Base-by-base conservation (phyloP, 1,140 invertebrate species). In the Dysdera silvatica region DNA sequence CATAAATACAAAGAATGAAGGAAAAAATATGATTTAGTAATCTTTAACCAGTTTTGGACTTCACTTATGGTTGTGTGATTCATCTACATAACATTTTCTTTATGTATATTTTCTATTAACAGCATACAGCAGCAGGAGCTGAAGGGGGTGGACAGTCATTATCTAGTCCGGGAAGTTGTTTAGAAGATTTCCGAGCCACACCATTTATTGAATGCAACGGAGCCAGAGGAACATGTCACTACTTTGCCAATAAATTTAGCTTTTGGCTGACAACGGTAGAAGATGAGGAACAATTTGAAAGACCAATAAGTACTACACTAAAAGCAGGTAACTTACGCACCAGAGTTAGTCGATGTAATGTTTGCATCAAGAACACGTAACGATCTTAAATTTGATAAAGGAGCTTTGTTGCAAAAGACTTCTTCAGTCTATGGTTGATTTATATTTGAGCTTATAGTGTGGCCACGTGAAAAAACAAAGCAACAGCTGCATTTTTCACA, bases 231-330 rank as follows among this genome's bases (percentile, higher is more conserved):
- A 88, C 86, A 40, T 99, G 95, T 77, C 89, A 96, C 73, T 96
- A 95, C 76, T 99, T 93, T 75, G 85, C 93, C 52, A 97, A 98
- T 72, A 92, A 95, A 79, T 88, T 94, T 73, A 95, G 91, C 76
- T 99, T 98, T 82, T 99, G 96, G 96, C 79, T 99, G 72, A 89
- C 93, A 23, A 95, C 89, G 1, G 88, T 99, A 67, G 83, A 87
- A 43, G 74, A 80, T 56, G 53, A 65, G 35, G 53, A 56, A 54
- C 89, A 94, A 72, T 98, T 98, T 79, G 71, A 77, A 68, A 82
- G 78, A 72, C 95, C 96, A 5, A 79, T 85, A 68, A 85, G 87
- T 71, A 83, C 93, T 76, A 98, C 95, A 20, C 80, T 98, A n/a
- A 98, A 99, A 80, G 85, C 89, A 35, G 92, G 91, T 54, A 85